phyloP scores from a whole-genome alignment of 2,113 vertebrate genomes.

The Rousettus leschenaultii region DNA sequence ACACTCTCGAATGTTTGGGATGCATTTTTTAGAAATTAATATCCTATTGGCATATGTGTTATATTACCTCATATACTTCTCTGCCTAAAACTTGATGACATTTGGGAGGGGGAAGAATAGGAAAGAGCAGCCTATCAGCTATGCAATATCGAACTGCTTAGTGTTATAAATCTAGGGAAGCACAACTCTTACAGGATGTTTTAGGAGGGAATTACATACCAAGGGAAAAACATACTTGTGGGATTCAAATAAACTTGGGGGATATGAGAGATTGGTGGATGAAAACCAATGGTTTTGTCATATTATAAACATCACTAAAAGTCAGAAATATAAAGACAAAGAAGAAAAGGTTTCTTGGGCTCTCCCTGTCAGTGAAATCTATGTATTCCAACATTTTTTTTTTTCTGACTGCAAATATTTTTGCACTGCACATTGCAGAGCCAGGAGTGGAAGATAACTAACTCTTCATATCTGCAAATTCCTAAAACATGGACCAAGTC shows the following conservation, averaged over 20 bases:
- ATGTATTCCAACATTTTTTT: not conserved
- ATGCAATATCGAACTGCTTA: not conserved
- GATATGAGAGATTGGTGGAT: not conserved
- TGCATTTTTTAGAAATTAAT: slow-evolving; percentile 74
- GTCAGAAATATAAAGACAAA: slow-evolving; percentile 15
- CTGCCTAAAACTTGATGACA: slow-evolving; percentile 53
- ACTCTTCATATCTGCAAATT: slow-evolving; percentile 74
- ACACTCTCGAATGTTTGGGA: slow-evolving; percentile 58
- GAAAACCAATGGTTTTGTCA: slow-evolving; percentile 16
- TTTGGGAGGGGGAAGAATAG: not conserved
- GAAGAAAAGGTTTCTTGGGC: not conserved
- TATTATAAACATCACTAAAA: slow-evolving; percentile 16
- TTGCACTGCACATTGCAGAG: not conserved
- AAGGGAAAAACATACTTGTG: not conserved
- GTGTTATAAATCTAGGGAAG: not conserved
- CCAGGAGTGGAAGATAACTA: slow-evolving; percentile 65
- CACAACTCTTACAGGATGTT: not conserved
- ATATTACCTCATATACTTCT: slow-evolving; percentile 73
- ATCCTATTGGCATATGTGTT: slow-evolving; percentile 52
- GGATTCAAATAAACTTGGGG: not conserved
- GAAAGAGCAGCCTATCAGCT: slow-evolving; percentile 43
- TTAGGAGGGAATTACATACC: not conserved
- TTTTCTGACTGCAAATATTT: slow-evolving; percentile 53
- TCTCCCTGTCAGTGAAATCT: not conserved
- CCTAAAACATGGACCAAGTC: slow-evolving; percentile 52